phyloP scores from a whole-genome alignment of 1,140 invertebrate genomes.

The Papilio polyxenes region DNA sequence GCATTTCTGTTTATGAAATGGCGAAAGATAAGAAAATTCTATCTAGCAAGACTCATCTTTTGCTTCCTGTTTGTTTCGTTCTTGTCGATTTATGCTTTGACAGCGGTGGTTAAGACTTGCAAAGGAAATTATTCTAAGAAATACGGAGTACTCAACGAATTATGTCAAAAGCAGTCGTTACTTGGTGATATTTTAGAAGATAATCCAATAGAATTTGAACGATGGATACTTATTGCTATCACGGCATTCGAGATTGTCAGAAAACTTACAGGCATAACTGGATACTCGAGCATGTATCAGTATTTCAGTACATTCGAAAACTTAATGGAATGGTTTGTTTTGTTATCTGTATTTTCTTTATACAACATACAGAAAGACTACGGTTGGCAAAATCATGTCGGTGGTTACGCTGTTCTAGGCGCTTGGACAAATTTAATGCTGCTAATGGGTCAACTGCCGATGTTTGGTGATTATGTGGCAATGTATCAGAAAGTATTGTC shows the following conservation, averaged over 20 bases:
- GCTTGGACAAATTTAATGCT: conserved; percentile 85
- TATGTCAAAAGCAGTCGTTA: conserved; percentile 79
- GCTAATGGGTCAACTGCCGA: conserved; percentile 84
- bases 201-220: conserved; percentile 81
- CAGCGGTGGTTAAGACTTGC: conserved; percentile 78
- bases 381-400: conserved; percentile 83
- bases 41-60: conserved; percentile 82
- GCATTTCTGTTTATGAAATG: conserved; percentile 84
- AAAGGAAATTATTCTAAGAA: conserved; percentile 69
- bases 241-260: conserved; percentile 81
- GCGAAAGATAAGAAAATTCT: conserved; percentile 85
- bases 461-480: conserved; percentile 85
- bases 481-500: conserved; percentile 85
- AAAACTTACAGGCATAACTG: conserved; percentile 82
- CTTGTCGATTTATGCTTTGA: conserved; percentile 82
- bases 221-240: conserved; percentile 80
- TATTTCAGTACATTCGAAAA: conserved; percentile 84
- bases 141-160: conserved; percentile 72
- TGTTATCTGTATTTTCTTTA: conserved; percentile 81
- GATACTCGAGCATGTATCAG: conserved; percentile 81
- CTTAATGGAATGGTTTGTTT: conserved; percentile 82
- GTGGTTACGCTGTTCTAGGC: conserved; percentile 83
- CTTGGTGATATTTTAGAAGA: conserved; percentile 78
- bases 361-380: conserved; percentile 77
- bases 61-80: conserved; percentile 83